A percentile compares a stretch with the other conserved stretches of the same genome.
Evolutionary conservation across 2,888 invertebrate species (phyloP).

Genomic region (Pyrgus malvae): DNA sequence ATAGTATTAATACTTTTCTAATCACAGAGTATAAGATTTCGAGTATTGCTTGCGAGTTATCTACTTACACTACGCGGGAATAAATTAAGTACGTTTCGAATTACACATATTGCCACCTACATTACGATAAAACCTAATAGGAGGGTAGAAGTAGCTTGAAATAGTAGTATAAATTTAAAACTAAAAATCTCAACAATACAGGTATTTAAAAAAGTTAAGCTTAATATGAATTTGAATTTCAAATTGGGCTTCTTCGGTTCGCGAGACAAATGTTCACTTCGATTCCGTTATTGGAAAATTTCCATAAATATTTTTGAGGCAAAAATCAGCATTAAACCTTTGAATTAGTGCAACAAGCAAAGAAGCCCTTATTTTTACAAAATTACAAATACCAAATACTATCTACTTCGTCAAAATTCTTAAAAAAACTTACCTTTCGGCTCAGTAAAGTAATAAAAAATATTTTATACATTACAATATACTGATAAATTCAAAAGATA

Average conservation of each 20-base stretch:
- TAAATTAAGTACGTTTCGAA: constrained; percentile 26
- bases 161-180: constrained; percentile 4
- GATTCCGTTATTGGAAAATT: not conserved
- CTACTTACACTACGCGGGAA: constrained; percentile 38
- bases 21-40: constrained; percentile 62
- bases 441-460: constrained; percentile 7
- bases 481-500: constrained; percentile 6
- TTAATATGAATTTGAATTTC: constrained; percentile 3
- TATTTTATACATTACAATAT: constrained; percentile 18
- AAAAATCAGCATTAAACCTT: not conserved
- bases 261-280: constrained; percentile 2
- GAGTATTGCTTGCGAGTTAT: constrained; percentile 67
- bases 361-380: constrained; percentile 19
- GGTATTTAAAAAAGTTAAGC: constrained; percentile 2
- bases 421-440: constrained; percentile 22
- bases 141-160: constrained; percentile 7
- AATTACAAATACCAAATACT: constrained; percentile 3
- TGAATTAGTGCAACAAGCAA: not conserved
- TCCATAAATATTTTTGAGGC: constrained; percentile 4
- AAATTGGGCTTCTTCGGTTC: constrained; percentile 7
- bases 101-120: constrained; percentile 13
- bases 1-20: constrained; percentile 58
- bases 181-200: constrained; percentile 11
- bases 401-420: constrained; percentile 13
- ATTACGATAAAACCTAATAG: constrained; percentile 1